Percentiles rank a stretch among this genome's conserved stretches.
Evolutionary conservation across 2,113 vertebrate genomes (phyloP).

Genomic region (Glaucomys volans): DNA sequence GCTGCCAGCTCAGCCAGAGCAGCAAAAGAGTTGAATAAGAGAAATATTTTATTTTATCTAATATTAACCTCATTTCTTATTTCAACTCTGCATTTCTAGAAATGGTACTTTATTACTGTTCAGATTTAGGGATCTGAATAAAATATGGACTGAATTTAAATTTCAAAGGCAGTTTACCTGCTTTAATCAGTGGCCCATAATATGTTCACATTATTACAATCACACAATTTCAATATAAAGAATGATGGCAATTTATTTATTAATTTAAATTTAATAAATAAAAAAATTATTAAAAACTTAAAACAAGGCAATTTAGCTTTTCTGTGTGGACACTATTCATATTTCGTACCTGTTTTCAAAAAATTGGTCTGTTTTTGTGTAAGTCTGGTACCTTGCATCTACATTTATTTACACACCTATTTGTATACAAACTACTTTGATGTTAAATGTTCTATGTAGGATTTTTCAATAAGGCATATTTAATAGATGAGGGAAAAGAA

Average conservation of each 20-base stretch:
- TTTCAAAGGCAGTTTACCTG: not conserved
- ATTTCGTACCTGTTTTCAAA: not conserved
- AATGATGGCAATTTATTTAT: not conserved
- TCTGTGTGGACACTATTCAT: not conserved
- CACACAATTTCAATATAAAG: slow-evolving; percentile 15
- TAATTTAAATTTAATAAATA: too few species aligned
- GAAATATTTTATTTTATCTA: not conserved
- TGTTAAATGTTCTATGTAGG: not conserved
- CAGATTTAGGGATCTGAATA: slow-evolving; percentile 24
- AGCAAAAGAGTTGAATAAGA: not conserved
- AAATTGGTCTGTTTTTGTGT: not conserved
- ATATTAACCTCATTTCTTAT: slow-evolving; percentile 20
- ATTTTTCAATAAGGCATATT: not conserved
- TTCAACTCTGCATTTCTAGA: not conserved
- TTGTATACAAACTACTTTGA: not conserved
- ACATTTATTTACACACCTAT: not conserved
- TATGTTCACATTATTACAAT: not conserved
- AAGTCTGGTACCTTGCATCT: not conserved
- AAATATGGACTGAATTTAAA: not conserved
- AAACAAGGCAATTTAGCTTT: not conserved
- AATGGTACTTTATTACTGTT: not conserved
- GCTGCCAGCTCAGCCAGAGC: not conserved
- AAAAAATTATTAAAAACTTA: too few species aligned
- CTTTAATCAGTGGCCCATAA: not conserved
- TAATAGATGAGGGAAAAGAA: too few species aligned